These are phyloP conservation scores for Parotia lawesii DNA, from an alignment of 2,113 vertebrate species.

Conservation along the genomic window DNA sequence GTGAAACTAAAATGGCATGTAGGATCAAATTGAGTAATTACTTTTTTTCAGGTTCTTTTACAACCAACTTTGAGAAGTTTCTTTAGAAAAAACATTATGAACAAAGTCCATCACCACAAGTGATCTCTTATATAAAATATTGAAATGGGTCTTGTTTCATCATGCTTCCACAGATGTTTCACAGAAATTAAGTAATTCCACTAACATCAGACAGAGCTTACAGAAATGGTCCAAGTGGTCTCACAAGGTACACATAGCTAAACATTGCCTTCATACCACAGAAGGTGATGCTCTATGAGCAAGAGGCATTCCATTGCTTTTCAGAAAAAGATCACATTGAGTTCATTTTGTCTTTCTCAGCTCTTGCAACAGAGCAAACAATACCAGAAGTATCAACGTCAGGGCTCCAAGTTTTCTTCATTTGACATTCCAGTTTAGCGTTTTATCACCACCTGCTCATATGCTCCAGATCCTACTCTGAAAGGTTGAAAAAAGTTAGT, in stretches of 20 bases:
- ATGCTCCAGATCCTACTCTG: constrained; percentile 86
- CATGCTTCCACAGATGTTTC: not conserved
- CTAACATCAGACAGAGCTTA: not conserved
- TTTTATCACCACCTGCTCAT: constrained; percentile 95
- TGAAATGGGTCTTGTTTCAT: not conserved
- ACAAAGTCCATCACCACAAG: not conserved
- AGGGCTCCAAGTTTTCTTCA: not conserved
- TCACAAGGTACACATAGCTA: not conserved
- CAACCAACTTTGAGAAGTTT: not conserved
- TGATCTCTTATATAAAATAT: not conserved
- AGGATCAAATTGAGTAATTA: not conserved
- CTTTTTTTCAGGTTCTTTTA: not conserved
- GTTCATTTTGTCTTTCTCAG: not conserved
- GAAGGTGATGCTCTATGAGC: not conserved
- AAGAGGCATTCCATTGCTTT: not conserved
- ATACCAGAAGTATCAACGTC: not conserved
- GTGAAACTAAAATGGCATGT: not conserved
- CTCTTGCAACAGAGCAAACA: not conserved
- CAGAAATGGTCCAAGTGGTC: not conserved
- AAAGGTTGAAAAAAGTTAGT: not conserved
- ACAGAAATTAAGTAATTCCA: not conserved
- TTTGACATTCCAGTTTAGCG: constrained; percentile 65
- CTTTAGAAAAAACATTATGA: not conserved
- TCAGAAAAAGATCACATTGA: not conserved
- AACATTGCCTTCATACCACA: not conserved